Evolutionary conservation across 1,140 invertebrate species (phyloP), one percentile per base, ranked within the genome.

Genomic region (Melanaphis sacchari): DNA sequence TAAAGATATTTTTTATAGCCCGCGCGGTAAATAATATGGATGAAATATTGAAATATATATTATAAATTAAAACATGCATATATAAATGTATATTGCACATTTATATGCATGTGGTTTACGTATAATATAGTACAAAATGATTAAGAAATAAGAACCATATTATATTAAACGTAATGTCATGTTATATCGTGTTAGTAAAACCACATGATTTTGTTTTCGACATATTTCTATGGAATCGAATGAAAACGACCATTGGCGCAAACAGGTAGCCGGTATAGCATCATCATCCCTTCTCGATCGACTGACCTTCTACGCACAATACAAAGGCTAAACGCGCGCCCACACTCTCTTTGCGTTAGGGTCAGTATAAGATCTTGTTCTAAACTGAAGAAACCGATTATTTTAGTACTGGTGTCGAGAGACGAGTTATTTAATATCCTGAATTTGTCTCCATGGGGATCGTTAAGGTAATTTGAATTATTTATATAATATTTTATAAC

Each of bases 291-390:
- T 89, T 36, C 88, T 89, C 36, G 46, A 8, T 38, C 36, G 49
- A 52, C 22, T 40, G 88, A 89, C 88, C 88, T 54, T 54, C 88
- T 89, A 26, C 36, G 36, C 36, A 54, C 88, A 89, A 89, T 54
- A 52, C 36, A 40, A 89, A 89, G 31, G n/a, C 41, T n/a, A 76
- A 76, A n/a, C 59, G 31, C 38, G 49, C 46, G 11, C 49, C 88
- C 49, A 38, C 88, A 36, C 8, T 89, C 49, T 40, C 54, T 6
- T 46, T 38, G 36, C 36, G 22, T 21, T 24, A 4, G 85, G 46
- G 22, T 46, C 88, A 54, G 87, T 89, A 52, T 5, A 38, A 89
- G 49, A 24, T 89, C 46, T 36, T 40, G 88, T 89, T 38, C 38
- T 52, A 36, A 54, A 89, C n/a, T 6, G 84, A n/a, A 85, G 41